Percentiles rank a stretch among this genome's conserved stretches.
Evolutionary conservation across 2,888 invertebrate species (phyloP).

Genomic region (Microplitis manilae): DNA sequence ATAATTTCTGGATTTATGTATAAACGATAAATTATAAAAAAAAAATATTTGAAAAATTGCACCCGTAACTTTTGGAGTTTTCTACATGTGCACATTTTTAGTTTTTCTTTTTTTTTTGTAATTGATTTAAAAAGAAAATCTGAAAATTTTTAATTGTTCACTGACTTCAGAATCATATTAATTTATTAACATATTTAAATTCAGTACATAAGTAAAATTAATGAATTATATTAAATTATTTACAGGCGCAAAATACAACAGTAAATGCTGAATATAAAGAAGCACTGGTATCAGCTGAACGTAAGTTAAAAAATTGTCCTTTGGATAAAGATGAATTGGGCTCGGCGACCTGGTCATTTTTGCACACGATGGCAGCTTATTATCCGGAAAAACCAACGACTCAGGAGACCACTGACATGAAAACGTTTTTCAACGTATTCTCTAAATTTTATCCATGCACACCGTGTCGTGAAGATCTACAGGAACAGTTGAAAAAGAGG

Average conservation of each 20-base stretch:
- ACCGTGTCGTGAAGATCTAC: slow-evolving; percentile 90
- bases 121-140: no score
- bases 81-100: no score
- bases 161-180: no score
- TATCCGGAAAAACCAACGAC: slow-evolving; percentile 88
- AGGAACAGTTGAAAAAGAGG: slow-evolving; percentile 77
- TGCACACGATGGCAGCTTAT: slow-evolving; percentile 97
- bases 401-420: slow-evolving; percentile 83
- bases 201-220: no score
- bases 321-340: slow-evolving; percentile 85
- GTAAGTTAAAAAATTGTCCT: slow-evolving; percentile 77
- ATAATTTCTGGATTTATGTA: no score
- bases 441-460: slow-evolving; percentile 95
- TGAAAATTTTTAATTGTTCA: no score
- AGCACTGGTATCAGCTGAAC: slow-evolving; percentile 36
- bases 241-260: slow-evolving; percentile 30
- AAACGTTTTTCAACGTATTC: slow-evolving; percentile 85
- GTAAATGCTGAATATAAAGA: slow-evolving; percentile 50
- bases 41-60: no score
- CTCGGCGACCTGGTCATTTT: slow-evolving; percentile 89
- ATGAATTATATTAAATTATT: slow-evolving; percentile 29
- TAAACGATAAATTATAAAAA: no score
- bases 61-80: no score
- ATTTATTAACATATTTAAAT: no score
- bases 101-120: no score